These are phyloP conservation scores for Diogma glabrata DNA, from an alignment of 2,888 invertebrate species.

Conservation along the genomic window DNA sequence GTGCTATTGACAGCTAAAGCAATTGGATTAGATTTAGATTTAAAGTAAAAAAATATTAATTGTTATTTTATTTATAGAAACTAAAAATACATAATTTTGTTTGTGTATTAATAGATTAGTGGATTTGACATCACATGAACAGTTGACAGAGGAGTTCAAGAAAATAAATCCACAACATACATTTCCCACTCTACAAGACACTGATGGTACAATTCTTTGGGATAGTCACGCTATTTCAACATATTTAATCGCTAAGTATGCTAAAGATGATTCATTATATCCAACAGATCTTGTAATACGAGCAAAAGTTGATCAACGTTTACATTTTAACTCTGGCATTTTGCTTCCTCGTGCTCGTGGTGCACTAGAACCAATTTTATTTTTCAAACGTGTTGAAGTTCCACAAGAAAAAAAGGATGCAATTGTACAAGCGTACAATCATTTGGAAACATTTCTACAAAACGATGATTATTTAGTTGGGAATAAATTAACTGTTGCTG, in stretches of 20 bases:
- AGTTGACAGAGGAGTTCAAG: slow-evolving; percentile 1
- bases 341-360: slow-evolving; percentile 2
- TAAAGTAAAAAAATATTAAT: not conserved
- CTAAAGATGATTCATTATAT: not conserved
- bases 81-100: not conserved
- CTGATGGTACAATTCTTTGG: slow-evolving; percentile 19
- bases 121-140: not conserved
- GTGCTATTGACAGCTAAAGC: slow-evolving; percentile 35
- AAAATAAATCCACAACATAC: slow-evolving; percentile 6
- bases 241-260: not conserved
- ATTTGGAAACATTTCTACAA: not conserved
- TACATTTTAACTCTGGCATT: slow-evolving; percentile 1
- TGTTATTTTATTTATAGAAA: not conserved
- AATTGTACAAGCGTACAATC: not conserved
- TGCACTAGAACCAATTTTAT: not conserved
- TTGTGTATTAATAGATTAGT: too few species aligned
- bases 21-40: slow-evolving; percentile 35
- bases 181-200: not conserved
- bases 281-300: slow-evolving; percentile 1
- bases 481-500: not conserved
- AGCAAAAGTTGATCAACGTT: not conserved
- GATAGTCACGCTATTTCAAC: slow-evolving; percentile 5
- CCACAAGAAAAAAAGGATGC: not conserved
- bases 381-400: not conserved
- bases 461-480: not conserved